phyloP scores from a whole-genome alignment of 1,140 invertebrate species.

The Riptortus pedestris region DNA sequence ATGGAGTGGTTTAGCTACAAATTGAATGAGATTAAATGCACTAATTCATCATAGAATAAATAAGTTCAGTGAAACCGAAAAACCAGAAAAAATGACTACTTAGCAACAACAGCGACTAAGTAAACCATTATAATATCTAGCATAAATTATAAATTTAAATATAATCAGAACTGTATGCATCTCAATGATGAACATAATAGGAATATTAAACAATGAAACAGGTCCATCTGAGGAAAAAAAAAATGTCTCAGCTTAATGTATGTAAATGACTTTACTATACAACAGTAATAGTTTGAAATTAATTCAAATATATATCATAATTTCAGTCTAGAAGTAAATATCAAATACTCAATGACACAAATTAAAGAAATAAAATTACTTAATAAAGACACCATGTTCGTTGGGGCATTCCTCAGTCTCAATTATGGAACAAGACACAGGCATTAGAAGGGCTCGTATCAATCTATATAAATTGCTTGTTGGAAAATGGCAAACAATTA shows the following conservation, averaged over 20 bases:
- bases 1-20: too few species aligned
- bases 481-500: too few species aligned
- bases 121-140: background rate
- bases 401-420: constrained; percentile 27
- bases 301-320: background rate
- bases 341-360: background rate
- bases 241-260: background rate
- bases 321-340: background rate
- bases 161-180: too few species aligned
- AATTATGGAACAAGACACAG: constrained; percentile 46
- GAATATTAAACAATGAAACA: background rate
- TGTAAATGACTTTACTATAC: background rate
- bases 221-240: background rate
- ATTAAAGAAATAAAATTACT: background rate
- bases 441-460: too few species aligned
- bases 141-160: background rate
- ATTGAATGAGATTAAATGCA: too few species aligned
- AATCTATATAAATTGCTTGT: too few species aligned
- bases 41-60: too few species aligned
- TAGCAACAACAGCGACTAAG: background rate
- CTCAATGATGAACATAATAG: background rate
- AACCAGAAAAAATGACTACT: background rate
- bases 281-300: background rate
- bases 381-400: background rate
- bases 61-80: background rate